Base-by-base conservation (phyloP, 1,140 invertebrate species). In the Penaeus indicus region DNA sequence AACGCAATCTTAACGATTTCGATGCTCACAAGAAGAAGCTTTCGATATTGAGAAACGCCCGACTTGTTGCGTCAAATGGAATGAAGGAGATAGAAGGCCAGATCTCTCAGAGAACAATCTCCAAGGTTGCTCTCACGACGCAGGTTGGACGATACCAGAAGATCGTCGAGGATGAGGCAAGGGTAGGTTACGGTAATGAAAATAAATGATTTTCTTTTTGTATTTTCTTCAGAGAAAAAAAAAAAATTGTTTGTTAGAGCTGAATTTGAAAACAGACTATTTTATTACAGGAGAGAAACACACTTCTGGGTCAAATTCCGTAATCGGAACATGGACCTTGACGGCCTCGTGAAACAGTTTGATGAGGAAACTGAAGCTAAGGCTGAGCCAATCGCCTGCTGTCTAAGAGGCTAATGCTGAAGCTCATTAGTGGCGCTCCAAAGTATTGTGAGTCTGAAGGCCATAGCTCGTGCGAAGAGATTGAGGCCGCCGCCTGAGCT, bases 1-100 rank as follows among this genome's bases (percentile, higher is more conserved):
- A 88, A 62, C 67, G 87, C 54, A 88, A 72, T 32, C 87, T 88
- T 75, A 88, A 98, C 93, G 98, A 99, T 94, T 97, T 99, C 94
- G 97, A 98, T 93, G 96, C 97, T 91, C 95, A 97, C 92, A 99
- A 99, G 95, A 98, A 98, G 96, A 98, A 98, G 94, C 93, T 99
- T 93, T n/a, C n/a, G 97, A 93, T 78, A 72, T 80, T 22, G 87
- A 88, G 72, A n/a, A 88, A 88, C 25, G 75, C n/a, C 81, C 32
- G 87, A 88, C 72, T 69, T 88, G 22, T 27, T 88, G 69, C 87
- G 87, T 11, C 87, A 88, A 60, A 21, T 88, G 60, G 87, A n/a
- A n/a, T n/a, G n/a, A n/a, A 88, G 91, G 94, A 95, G 84, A 93
- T 94, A 77, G 94, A 95, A 90, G 93, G 93, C 91, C 93, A 94